A percentile compares a stretch with the other conserved stretches of the same genome.
Evolutionary conservation across 2,888 invertebrate genomes (phyloP).

Genomic region (Rutpela maculata): DNA sequence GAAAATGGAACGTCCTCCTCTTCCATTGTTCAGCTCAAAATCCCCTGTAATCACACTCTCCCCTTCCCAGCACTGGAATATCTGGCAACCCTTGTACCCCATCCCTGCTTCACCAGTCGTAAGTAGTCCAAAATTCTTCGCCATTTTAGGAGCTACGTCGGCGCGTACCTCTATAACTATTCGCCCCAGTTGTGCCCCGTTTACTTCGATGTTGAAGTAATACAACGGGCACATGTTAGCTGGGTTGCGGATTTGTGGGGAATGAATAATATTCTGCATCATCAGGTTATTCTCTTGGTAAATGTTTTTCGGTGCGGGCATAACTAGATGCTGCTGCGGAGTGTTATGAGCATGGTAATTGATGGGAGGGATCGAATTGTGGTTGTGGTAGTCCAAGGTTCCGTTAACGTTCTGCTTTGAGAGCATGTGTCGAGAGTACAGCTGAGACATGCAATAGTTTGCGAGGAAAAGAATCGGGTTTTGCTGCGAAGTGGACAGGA

Average conservation of each 20-base stretch:
- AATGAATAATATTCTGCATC: constrained; percentile 74
- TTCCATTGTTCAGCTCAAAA: constrained; percentile 87
- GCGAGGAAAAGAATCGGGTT: constrained; percentile 84
- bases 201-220: constrained; percentile 86
- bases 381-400: constrained; percentile 72
- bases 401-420: constrained; percentile 77
- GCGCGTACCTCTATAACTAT: constrained; percentile 86
- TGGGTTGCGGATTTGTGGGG: constrained; percentile 76
- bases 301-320: constrained; percentile 70
- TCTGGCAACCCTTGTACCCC: constrained; percentile 86
- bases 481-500: constrained; percentile 73
- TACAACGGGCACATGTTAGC: constrained; percentile 82
- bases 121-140: constrained; percentile 85
- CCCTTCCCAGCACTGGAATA: constrained; percentile 89
- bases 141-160: constrained; percentile 88
- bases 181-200: constrained; percentile 82
- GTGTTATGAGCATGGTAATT: constrained; percentile 67
- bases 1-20: constrained; percentile 86
- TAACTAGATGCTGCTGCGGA: constrained; percentile 60
- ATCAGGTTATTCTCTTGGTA: constrained; percentile 71
- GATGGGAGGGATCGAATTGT: constrained; percentile 69
- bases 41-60: constrained; percentile 89
- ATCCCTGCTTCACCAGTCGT: constrained; percentile 84
- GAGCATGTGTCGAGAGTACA: constrained; percentile 81
- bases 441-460: constrained; percentile 86